phyloP scores from a whole-genome alignment of 2,797 vertebrate genomes.

The Spheniscus humboldti region DNA sequence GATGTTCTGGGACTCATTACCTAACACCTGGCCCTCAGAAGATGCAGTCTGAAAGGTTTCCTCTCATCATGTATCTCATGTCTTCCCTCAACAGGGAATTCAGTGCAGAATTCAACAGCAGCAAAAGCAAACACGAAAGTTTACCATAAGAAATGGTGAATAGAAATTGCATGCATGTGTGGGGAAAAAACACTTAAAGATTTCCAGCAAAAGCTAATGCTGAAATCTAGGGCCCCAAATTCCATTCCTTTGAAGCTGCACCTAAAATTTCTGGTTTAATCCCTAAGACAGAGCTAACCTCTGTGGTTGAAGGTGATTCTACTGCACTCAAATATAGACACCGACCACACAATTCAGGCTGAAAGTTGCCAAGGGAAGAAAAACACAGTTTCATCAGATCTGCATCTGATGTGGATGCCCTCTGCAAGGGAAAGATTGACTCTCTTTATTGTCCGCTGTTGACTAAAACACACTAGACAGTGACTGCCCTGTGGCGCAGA shows the following conservation, averaged over 20 bases:
- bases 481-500: neutral
- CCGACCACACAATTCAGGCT: neutral
- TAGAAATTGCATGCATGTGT: neutral
- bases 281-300: neutral
- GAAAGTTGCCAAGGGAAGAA: neutral
- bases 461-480: neutral
- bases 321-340: neutral
- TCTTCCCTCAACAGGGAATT: neutral
- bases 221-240: neutral
- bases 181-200: neutral
- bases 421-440: neutral
- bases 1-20: neutral
- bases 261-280: neutral
- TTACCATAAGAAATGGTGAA: neutral
- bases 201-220: neutral
- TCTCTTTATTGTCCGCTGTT: neutral
- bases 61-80: fast-evolving
- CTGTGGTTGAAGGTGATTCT: neutral
- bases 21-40: neutral
- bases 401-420: neutral
- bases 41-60: neutral
- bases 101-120: neutral
- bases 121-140: neutral
- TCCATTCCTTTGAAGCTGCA: neutral
- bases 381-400: neutral